Conservation (phyloP, 2,888 invertebrate species). For the Dysmachus trigonus region DNA sequence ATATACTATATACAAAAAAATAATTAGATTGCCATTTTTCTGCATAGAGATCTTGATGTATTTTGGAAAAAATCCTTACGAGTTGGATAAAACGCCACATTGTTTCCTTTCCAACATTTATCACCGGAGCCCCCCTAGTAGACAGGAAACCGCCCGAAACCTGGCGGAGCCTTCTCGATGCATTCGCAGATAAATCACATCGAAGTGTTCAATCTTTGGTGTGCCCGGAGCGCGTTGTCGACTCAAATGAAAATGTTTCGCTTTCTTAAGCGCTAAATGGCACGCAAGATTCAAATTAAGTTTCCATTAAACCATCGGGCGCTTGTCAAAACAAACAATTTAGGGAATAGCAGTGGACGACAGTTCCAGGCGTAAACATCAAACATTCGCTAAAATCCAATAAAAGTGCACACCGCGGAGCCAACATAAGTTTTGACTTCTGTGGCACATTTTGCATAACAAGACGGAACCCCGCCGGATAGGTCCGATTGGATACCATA, state of each 20-base stretch:
- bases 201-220: background rate
- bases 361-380: conserved; percentile 18
- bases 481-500: conserved; percentile 38
- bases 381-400: conserved; percentile 21
- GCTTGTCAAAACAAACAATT: conserved; percentile 47
- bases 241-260: background rate
- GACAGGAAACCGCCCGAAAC: background rate
- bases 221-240: background rate
- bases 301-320: conserved; percentile 41
- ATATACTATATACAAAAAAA: too few relatives aligned
- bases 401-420: background rate
- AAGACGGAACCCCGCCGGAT: conserved; percentile 44
- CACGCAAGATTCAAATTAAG: conserved; percentile 42
- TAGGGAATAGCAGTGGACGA: background rate
- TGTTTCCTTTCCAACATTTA: background rate
- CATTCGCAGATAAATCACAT: background rate
- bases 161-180: background rate
- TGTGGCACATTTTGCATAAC: conserved; percentile 19
- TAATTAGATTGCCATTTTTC: too few relatives aligned
- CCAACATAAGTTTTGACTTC: conserved; percentile 30
- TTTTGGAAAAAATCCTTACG: background rate
- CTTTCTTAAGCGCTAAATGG: conserved; percentile 3
- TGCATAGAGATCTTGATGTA: background rate
- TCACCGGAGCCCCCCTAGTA: background rate
- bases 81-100: background rate